Evolutionary conservation across 2,888 invertebrate genomes (phyloP).

Genomic region (Dolichopus griseipennis): DNA sequence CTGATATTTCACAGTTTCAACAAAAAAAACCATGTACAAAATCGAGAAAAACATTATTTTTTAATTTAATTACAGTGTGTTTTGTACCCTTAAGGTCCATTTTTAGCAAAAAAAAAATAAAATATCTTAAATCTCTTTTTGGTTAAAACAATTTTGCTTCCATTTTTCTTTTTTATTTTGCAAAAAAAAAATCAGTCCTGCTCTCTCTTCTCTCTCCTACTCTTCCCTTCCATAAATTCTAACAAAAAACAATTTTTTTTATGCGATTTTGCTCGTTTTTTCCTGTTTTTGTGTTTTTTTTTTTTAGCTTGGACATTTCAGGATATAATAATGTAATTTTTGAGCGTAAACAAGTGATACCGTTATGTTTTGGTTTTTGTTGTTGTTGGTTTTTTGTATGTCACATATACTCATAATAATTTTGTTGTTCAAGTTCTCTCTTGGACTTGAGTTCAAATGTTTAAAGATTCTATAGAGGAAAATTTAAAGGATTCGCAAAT

Average conservation of each 20-base stretch:
- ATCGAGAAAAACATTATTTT: neutral
- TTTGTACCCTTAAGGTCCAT: neutral
- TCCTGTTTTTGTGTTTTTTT: neutral
- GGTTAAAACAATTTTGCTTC: too few relatives aligned
- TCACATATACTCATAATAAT: too few relatives aligned
- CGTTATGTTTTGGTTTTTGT: neutral
- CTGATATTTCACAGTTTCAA: too few relatives aligned
- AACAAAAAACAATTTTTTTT: too few relatives aligned
- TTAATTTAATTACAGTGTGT: neutral
- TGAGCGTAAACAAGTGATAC: neutral
- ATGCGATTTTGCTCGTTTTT: neutral
- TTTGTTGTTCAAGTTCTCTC: neutral
- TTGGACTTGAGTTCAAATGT: neutral
- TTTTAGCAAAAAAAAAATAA: neutral
- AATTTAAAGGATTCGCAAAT: neutral
- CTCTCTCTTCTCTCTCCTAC: too few relatives aligned
- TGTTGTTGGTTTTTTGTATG: neutral
- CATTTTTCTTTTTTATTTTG: neutral
- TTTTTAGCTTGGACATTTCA: neutral
- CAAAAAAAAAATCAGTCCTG: too few relatives aligned
- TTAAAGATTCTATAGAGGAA: neutral
- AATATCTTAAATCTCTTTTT: neutral
- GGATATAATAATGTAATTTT: slow-evolving; percentile 4
- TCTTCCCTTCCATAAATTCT: neutral
- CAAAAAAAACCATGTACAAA: too few relatives aligned